Evolutionary conservation across 2,888 invertebrate genomes (phyloP), one percentile per base, ranked within the genome.

Genomic region (Bembecia ichneumoniformis): DNA sequence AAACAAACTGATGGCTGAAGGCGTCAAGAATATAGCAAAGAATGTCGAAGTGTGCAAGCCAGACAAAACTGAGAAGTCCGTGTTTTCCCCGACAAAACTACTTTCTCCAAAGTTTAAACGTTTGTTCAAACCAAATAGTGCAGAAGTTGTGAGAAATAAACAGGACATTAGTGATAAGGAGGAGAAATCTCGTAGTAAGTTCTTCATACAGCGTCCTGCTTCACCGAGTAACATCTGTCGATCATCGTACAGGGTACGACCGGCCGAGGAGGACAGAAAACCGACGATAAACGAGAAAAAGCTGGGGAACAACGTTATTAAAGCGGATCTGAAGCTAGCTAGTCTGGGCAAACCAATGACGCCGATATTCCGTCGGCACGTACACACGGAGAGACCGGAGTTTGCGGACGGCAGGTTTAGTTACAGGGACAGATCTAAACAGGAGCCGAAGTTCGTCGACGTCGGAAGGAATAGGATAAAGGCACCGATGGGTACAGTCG

Each of bases 291-390:
- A 49, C 54, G 64, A 56, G 45, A 57, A 46, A 11, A 64, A 52
- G 11, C 58, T 49, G 1, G 61, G 64, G 13, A 64, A 57, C 3
- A 74, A 76, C 40, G 72, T 86, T 0, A 51, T 86, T 0, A 77
- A 83, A 47, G 79, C 73, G 10, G 86, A 87, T 51, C 48, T 84
- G 0, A 86, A 86, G 47, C 55, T 86, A 3, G 84, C 86, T 0
- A 77, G 72, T 46, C 51, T 82, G 63, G 87, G 87, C 0, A 86
- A 84, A 49, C 87, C 87, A 0, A 82, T 87, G 83, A 88, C 88
- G 4, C 88, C 88, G 0, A 78, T 81, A 54, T 83, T 88, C 59
- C 63, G 84, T 3, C 55, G 88, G 3, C 77, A 78, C 51, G 44
- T 71, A 0, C 67, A 68, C 0, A 53, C 60, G 0, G 82, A 82